Evolutionary conservation across 2,113 vertebrate species (phyloP).

Genomic region (Vulpes ferrilata): DNA sequence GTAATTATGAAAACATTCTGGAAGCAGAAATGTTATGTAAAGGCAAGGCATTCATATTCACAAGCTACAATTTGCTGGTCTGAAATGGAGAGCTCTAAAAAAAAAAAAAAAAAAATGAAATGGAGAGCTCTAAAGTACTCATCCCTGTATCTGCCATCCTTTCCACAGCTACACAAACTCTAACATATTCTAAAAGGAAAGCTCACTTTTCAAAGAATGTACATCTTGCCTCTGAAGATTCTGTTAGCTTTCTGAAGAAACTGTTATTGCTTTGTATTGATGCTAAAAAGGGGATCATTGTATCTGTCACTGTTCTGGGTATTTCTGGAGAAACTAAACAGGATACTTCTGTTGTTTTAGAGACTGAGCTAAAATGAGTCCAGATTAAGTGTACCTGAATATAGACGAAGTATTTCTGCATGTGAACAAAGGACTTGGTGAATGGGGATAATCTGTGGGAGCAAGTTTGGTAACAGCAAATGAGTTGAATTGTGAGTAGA

Average conservation of each 20-base stretch:
- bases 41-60: neutral
- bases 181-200: neutral
- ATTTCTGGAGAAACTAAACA: neutral
- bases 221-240: neutral
- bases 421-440: neutral
- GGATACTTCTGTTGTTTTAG: neutral
- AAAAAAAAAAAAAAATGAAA: neutral
- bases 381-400: neutral
- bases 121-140: neutral
- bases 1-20: neutral
- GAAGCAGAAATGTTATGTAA: neutral
- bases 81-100: neutral
- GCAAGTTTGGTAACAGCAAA: neutral
- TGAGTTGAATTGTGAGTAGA: neutral
- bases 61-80: neutral
- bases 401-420: neutral
- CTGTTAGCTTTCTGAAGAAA: neutral
- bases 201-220: neutral
- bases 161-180: neutral
- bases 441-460: neutral
- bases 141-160: neutral
- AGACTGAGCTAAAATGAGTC: constrained; percentile 22
- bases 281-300: neutral
- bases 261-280: neutral
- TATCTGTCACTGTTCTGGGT: neutral